phyloP scores from a whole-genome alignment of 1,140 invertebrate genomes.

The Drosophila navojoa region DNA sequence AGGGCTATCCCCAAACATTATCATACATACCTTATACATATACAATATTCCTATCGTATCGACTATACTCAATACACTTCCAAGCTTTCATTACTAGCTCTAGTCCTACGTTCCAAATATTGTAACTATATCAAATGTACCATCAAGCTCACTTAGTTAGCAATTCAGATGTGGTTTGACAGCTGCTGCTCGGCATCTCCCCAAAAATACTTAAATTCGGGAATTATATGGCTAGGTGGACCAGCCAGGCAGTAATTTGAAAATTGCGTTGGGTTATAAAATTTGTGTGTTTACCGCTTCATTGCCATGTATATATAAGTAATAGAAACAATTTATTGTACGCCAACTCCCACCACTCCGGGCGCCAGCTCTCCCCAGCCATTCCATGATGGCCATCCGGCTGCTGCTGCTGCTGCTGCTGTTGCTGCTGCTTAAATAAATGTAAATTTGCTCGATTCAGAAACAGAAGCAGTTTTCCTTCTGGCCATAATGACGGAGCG shows the following conservation, averaged over 20 bases:
- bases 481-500: constrained; percentile 44
- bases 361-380: not conserved
- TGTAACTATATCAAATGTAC: no score
- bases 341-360: not conserved
- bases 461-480: constrained; percentile 25
- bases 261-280: constrained; percentile 69
- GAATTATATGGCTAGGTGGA: constrained; percentile 18
- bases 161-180: not conserved
- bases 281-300: constrained; percentile 69
- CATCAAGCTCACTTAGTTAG: no score
- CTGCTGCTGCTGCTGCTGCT: constrained; percentile 23
- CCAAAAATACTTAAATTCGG: constrained; percentile 6
- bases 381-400: not conserved
- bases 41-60: no score
- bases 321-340: constrained; percentile 76
- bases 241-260: constrained; percentile 49
- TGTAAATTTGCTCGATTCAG: constrained; percentile 63
- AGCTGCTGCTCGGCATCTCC: not conserved
- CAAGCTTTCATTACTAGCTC: no score
- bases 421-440: constrained; percentile 56
- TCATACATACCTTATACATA: no score
- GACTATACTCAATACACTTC: no score
- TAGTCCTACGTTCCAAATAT: no score
- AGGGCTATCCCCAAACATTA: no score
- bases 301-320: constrained; percentile 51